Evolutionary conservation across 2,113 vertebrate genomes (phyloP).

Genomic region (Myxocyprinus asiaticus): DNA sequence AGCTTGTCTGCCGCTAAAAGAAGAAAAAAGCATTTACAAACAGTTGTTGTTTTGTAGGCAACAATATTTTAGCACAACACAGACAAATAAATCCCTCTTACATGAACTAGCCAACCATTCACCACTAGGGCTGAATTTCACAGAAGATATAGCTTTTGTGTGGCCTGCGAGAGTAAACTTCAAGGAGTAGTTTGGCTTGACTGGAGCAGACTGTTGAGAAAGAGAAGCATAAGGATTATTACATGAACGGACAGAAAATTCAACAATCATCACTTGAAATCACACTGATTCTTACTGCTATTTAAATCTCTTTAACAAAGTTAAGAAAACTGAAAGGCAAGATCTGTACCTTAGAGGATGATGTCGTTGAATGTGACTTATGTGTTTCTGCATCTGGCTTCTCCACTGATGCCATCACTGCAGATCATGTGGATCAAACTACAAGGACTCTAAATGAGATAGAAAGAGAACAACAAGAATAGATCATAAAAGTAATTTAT

Average conservation of each 20-base stretch:
- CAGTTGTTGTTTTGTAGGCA: no score
- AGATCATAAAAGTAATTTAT: no score
- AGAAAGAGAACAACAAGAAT: no score
- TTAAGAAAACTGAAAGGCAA: no score
- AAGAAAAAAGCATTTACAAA: no score
- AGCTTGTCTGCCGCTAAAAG: constrained; percentile 93
- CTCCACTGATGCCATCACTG: constrained; percentile 93
- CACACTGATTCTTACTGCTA: no score
- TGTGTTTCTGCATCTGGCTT: constrained; percentile 93
- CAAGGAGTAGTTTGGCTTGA: constrained; percentile 96
- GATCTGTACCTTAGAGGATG: constrained; percentile 87
- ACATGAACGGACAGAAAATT: no score
- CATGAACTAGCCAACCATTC: constrained; percentile 98
- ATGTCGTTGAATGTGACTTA: constrained; percentile 89
- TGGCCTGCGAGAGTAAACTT: constrained; percentile 97
- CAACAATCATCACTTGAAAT: no score
- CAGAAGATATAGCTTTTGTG: constrained; percentile 96
- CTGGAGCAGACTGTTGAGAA: constrained; percentile 85
- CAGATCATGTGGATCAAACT: no score
- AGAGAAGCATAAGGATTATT: no score
- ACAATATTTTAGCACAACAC: constrained; percentile 41
- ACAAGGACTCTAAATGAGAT: no score
- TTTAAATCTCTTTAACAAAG: no score
- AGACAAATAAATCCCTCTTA: constrained; percentile 66
- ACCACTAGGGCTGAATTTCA: constrained; percentile 97